phyloP scores from a whole-genome alignment of 1,140 invertebrate species.

The Eupeodes corollae region DNA sequence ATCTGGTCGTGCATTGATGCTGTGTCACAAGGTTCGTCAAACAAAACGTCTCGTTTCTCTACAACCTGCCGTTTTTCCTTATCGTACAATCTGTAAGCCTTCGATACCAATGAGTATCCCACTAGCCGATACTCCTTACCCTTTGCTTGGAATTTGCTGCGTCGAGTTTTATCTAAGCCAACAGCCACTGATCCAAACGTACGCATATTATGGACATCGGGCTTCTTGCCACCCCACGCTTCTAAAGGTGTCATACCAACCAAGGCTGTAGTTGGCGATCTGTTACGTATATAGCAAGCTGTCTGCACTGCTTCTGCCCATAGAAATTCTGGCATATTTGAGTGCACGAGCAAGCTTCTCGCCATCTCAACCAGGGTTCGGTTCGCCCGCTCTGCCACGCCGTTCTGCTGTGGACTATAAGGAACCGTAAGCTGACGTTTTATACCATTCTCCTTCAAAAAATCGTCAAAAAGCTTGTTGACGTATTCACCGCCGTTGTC shows the following conservation, averaged over 20 bases:
- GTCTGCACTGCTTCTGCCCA: constrained; percentile 1
- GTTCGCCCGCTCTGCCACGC: constrained; percentile 4
- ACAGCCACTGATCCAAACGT: no score
- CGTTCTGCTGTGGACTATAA: no score
- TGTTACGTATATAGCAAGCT: neutral
- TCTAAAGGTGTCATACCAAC: neutral
- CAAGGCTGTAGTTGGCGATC: neutral
- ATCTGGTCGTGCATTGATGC: no score
- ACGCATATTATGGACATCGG: no score
- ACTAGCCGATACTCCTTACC: neutral
- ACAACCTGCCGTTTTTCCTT: neutral
- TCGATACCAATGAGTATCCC: neutral
- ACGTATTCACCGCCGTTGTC: constrained; percentile 28
- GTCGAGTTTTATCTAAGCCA: constrained; percentile 17
- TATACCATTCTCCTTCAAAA: constrained; percentile 4
- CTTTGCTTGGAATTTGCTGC: neutral
- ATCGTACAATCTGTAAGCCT: neutral
- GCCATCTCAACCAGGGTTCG: constrained; percentile 6
- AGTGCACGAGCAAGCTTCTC: neutral
- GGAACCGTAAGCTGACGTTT: neutral
- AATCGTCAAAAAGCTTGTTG: constrained; percentile 1
- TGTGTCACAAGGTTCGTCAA: neutral
- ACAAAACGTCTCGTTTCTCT: neutral
- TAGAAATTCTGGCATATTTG: neutral
- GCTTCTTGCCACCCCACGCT: constrained; percentile 45